phyloP scores from a whole-genome alignment of 2,888 invertebrate species.

The Drosophila testacea region DNA sequence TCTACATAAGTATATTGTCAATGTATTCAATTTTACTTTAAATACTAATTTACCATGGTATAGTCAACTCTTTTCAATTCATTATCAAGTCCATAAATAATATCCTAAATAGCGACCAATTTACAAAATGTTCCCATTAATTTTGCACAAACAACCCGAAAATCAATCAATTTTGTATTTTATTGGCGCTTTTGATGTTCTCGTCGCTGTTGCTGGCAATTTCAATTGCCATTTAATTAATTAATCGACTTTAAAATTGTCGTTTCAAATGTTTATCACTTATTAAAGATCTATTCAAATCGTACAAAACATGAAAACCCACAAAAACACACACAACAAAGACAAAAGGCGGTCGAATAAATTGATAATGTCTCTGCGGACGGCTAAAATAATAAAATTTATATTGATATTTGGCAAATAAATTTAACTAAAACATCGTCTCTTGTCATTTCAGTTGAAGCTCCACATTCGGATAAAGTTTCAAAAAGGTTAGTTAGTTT shows the following conservation, averaged over 20 bases:
- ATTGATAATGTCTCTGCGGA: conserved; percentile 44
- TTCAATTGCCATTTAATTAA: conserved; percentile 81
- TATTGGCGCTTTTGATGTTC: conserved; percentile 54
- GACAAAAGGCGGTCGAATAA: conserved; percentile 60
- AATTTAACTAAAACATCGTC: conserved; percentile 69
- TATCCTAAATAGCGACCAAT: conserved; percentile 28
- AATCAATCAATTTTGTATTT: conserved; percentile 69
- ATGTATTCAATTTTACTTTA: too few relatives aligned
- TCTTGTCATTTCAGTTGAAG: conserved; percentile 43
- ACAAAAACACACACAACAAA: conserved; percentile 21
- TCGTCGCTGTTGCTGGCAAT: conserved; percentile 36
- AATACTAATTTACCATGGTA: too few relatives aligned
- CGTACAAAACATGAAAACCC: conserved; percentile 23
- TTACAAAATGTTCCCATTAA: conserved; percentile 62
- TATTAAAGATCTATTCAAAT: conserved; percentile 76
- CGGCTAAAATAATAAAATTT: conserved; percentile 63
- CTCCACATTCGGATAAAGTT: conserved; percentile 42
- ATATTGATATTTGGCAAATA: conserved; percentile 72
- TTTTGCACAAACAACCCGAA: conserved; percentile 40
- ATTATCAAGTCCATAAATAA: conserved; percentile 27
- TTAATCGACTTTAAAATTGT: conserved; percentile 77
- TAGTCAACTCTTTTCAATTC: background rate
- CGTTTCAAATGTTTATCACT: conserved; percentile 70
- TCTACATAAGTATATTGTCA: too few relatives aligned
- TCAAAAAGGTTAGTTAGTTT: conserved; percentile 34